phyloP scores from a whole-genome alignment of 2,888 invertebrate species.

The Ochropacha duplaris region DNA sequence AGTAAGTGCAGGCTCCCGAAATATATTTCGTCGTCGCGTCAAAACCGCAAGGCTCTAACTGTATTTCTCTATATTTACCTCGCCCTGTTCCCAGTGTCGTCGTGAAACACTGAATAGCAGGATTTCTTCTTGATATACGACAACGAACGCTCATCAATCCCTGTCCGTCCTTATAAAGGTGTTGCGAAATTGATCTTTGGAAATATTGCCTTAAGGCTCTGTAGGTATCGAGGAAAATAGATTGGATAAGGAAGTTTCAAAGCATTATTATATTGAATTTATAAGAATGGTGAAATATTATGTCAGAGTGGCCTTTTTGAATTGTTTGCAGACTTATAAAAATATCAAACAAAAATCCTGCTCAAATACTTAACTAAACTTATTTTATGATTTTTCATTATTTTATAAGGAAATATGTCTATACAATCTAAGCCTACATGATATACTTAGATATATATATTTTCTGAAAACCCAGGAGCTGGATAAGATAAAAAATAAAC shows the following conservation, averaged over 20 bases:
- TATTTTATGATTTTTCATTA: too few species aligned
- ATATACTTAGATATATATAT: too few species aligned
- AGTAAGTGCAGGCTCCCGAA: too few species aligned
- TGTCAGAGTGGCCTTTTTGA: neutral
- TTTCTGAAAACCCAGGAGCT: too few species aligned
- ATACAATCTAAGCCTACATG: too few species aligned
- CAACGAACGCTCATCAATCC: slow-evolving; percentile 38
- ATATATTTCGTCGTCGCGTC: too few species aligned
- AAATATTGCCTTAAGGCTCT: slow-evolving; percentile 4
- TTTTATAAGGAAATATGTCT: neutral
- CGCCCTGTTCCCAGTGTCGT: slow-evolving; percentile 8
- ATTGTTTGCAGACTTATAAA: too few species aligned
- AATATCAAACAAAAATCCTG: too few species aligned
- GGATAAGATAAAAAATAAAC: neutral
- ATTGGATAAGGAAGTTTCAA: neutral
- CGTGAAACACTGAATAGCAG: slow-evolving; percentile 42
- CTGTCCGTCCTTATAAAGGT: slow-evolving; percentile 23
- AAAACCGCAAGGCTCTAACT: too few species aligned
- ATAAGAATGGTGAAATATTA: neutral
- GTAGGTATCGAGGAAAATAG: slow-evolving; percentile 1
- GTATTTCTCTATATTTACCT: neutral
- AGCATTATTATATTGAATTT: neutral
- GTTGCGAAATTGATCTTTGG: slow-evolving; percentile 1
- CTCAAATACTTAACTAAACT: too few species aligned
- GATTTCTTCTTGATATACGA: slow-evolving; percentile 47